Conservation (phyloP, 35 echinoderm and acorn worm species). For the Hemicentrotus pulcherrimus region DNA sequence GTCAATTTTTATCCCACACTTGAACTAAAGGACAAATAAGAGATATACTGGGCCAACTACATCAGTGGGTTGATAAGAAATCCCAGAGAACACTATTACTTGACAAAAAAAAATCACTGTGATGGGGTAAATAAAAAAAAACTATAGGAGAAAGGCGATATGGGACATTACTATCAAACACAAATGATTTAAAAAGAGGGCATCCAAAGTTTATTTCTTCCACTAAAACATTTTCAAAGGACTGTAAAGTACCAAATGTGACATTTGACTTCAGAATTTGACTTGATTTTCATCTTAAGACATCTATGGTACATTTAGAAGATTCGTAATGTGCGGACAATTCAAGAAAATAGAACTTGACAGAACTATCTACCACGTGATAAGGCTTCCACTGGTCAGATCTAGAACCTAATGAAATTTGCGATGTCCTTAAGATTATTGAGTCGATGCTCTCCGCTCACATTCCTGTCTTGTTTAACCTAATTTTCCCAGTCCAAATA, state of each 20-base stretch:
- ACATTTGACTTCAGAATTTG: neutral
- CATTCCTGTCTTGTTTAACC: neutral
- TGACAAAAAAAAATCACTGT: neutral
- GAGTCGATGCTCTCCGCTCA: neutral
- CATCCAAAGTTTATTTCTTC: neutral
- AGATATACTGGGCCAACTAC: neutral
- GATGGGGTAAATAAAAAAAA: neutral
- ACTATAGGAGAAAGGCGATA: neutral
- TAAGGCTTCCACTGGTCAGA: neutral
- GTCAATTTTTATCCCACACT: neutral
- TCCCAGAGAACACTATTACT: neutral
- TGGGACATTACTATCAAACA: neutral
- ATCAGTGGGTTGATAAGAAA: neutral
- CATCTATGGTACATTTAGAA: neutral
- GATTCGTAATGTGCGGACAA: neutral
- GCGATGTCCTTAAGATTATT: neutral
- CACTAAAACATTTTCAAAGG: neutral
- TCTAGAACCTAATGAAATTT: neutral
- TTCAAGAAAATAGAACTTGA: neutral
- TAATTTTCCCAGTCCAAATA: neutral
- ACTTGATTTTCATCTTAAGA: neutral
- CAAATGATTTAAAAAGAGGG: neutral
- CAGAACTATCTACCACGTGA: neutral
- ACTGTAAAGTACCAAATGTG: neutral
- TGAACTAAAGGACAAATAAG: neutral